These are phyloP conservation scores for Drosophila quadrilineata DNA, from an alignment of 1,140 invertebrate species.

Conservation along the genomic window DNA sequence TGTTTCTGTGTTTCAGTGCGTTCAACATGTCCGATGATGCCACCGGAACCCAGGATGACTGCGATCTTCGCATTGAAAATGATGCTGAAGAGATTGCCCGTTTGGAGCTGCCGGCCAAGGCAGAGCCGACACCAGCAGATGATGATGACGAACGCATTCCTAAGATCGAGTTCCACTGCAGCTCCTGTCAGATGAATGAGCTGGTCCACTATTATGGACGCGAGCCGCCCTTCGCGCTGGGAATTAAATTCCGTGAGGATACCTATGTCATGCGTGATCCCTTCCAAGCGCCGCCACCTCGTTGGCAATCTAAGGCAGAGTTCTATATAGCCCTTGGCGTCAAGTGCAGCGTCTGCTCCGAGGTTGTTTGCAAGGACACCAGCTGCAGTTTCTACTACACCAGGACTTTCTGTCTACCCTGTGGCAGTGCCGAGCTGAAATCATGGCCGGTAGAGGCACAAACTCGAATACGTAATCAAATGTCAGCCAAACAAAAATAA, in stretches of 20 bases:
- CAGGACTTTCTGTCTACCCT: conserved; percentile 87
- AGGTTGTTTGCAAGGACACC: conserved; percentile 86
- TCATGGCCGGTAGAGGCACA: conserved; percentile 86
- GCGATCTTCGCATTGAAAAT: conserved; percentile 39
- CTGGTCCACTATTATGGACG: conserved; percentile 88
- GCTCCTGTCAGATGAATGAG: conserved; percentile 85
- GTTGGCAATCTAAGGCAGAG: conserved; percentile 83
- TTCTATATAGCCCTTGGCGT: conserved; percentile 87
- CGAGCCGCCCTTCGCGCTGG: conserved; percentile 86
- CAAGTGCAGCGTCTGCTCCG: conserved; percentile 87
- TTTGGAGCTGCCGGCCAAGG: conserved; percentile 35
- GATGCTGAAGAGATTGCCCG: conserved; percentile 47
- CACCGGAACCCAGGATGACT: conserved; percentile 4
- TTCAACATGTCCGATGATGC: conserved; percentile 1
- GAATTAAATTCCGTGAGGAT: conserved; percentile 85
- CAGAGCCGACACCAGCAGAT: conserved; percentile 25
- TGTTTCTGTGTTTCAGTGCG: conserved; percentile 13
- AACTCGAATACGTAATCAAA: conserved; percentile 81
- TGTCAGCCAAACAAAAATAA: conserved; percentile 19
- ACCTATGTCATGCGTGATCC: conserved; percentile 92
- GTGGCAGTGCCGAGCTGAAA: conserved; percentile 84
- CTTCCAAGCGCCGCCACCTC: conserved; percentile 85
- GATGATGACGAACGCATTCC: conserved; percentile 60
- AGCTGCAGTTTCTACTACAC: conserved; percentile 91
- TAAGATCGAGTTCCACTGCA: conserved; percentile 85